Base-by-base conservation (phyloP, 2,888 invertebrate genomes). In the Cylloceria caligata region DNA sequence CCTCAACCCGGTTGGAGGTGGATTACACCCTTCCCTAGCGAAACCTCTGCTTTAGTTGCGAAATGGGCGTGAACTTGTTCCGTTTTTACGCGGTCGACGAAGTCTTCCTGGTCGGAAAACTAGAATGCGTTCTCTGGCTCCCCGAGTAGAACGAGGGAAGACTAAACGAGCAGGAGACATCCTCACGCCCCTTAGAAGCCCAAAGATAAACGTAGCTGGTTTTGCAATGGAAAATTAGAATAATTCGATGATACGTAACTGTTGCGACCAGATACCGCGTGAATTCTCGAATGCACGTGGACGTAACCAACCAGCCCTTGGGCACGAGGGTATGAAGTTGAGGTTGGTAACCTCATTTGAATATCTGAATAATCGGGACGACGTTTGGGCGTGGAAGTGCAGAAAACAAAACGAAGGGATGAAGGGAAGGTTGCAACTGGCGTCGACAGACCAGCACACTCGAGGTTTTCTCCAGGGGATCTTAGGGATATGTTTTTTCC, bases 211-310 rank as follows among this genome's bases (percentile, higher is more conserved):
- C 77, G 39, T 55, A 62, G 77, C 47, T 24, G 30, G 91, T 92
- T 92, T 92, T 92, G 92, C 88, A 79, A 47, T 64, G 75, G 87
- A 89, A 90, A 92, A 92, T 92, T 92, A 92, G 89, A 92, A 92
- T 92, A 92, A 92, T 92, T 91, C 90, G 89, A 92, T 92, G 89
- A 92, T 92, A 91, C 91, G 92, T 92, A 91, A 92, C 92, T 92
- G 92, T 92, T 92, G 91, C 92, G 90, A 86, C 86, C 92, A 92
- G 92, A 90, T 88, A 87, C 86, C 45, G 24, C 21, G 76, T 49
- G 60, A 69, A 75, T 75, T 80, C 65, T 34, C 69, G 64, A 79
- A 75, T 62, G 55, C 55, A 39, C 67, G 24, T 55, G 42, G 19
- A 39, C 67, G 75, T 68, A 67, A 67, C 57, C 75, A 42, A 42